These are phyloP conservation scores for Caradrina clavipalpis DNA, from an alignment of 2,888 invertebrate species.

Conservation along the genomic window DNA sequence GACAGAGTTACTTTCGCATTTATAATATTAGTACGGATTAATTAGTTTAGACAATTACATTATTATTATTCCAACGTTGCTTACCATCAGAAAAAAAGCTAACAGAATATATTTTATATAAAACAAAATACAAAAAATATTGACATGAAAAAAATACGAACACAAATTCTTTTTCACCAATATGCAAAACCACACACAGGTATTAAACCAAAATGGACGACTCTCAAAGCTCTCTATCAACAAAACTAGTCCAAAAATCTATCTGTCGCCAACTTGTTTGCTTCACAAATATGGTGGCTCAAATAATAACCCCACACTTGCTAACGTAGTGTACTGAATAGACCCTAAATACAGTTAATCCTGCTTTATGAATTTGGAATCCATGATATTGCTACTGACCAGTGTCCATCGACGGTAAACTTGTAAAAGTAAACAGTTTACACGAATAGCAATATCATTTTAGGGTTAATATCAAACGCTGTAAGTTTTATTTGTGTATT, in stretches of 20 bases:
- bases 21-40: no score
- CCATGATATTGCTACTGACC: constrained; percentile 68
- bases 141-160: no score
- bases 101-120: no score
- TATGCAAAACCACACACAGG: background rate
- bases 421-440: constrained; percentile 53
- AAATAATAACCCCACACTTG: constrained; percentile 24
- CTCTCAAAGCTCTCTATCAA: constrained; percentile 14
- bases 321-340: constrained; percentile 33
- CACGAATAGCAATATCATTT: constrained; percentile 48
- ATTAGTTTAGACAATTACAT: no score
- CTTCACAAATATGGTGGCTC: constrained; percentile 26
- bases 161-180: background rate
- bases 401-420: constrained; percentile 64
- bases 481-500: constrained; percentile 17
- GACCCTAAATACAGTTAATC: constrained; percentile 62
- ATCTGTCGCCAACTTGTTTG: constrained; percentile 26
- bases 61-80: no score
- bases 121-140: no score
- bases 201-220: background rate
- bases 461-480: constrained; percentile 34
- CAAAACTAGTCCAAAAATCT: constrained; percentile 31
- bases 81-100: no score
- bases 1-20: no score
- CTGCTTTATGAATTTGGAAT: constrained; percentile 68